Percentiles rank a stretch among this genome's conserved stretches.
Conservation (phyloP, 2,888 invertebrate species). For the Leptopterna dolabrata region DNA sequence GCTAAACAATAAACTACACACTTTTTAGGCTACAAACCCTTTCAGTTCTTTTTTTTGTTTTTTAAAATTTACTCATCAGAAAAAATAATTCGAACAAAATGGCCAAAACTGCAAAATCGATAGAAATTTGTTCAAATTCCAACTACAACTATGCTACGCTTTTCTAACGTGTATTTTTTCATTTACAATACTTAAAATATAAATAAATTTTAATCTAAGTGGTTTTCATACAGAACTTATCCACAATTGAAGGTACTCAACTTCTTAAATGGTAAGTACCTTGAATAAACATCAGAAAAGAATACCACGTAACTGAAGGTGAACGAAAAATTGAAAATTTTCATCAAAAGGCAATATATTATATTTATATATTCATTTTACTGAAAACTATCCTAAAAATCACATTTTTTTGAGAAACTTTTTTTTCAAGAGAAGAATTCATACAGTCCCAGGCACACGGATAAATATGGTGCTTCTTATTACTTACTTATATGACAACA, state of each 20-base stretch:
- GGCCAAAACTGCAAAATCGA: background rate
- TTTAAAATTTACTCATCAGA: background rate
- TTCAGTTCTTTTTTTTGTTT: constrained; percentile 29
- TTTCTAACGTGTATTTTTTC: background rate
- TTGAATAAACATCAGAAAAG: too few relatives aligned
- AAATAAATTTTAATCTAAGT: too few relatives aligned
- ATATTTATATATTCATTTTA: background rate
- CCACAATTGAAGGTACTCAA: too few relatives aligned
- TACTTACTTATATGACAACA: background rate
- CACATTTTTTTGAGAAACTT: background rate
- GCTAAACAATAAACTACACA: background rate
- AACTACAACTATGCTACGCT: background rate
- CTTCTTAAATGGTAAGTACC: too few relatives aligned
- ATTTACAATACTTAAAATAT: background rate
- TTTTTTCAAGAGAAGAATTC: background rate
- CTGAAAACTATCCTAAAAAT: background rate
- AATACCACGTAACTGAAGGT: too few relatives aligned
- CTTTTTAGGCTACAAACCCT: constrained; percentile 2
- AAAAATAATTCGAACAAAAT: background rate
- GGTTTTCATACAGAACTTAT: too few relatives aligned
- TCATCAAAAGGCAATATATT: too few relatives aligned
- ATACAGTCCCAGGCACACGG: constrained; percentile 36
- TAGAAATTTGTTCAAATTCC: background rate
- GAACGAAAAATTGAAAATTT: too few relatives aligned
- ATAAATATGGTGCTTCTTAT: constrained; percentile 38